Evolutionary conservation across 2,113 vertebrate species (phyloP).

Genomic region (Prinia subflava): DNA sequence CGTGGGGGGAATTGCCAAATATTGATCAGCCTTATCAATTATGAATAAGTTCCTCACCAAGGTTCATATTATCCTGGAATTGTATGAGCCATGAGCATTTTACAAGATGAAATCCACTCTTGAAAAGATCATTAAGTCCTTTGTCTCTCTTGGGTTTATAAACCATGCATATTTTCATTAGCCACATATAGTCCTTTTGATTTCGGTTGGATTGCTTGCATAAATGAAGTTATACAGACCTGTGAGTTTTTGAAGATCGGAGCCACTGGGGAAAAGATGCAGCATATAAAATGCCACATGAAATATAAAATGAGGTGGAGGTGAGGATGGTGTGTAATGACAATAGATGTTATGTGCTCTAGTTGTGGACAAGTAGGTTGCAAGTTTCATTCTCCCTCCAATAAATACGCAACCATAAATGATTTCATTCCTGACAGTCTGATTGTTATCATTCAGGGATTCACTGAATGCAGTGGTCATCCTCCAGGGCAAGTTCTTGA

Average conservation of each 20-base stretch:
- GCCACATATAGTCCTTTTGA: neutral
- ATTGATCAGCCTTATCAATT: neutral
- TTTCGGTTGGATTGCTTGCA: neutral
- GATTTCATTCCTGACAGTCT: neutral
- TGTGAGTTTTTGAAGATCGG: neutral
- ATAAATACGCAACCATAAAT: neutral
- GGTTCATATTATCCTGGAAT: neutral
- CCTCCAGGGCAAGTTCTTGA: neutral
- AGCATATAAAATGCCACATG: neutral
- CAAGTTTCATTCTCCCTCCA: neutral
- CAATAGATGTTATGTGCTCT: neutral
- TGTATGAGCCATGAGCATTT: neutral
- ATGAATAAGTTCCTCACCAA: neutral
- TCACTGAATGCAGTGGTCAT: neutral
- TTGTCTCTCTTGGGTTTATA: neutral
- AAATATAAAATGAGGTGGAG: neutral
- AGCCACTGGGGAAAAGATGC: neutral
- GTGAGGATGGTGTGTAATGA: neutral
- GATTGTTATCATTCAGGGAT: neutral
- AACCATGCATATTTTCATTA: neutral
- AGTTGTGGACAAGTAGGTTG: neutral
- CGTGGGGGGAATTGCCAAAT: neutral
- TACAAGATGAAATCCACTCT: neutral
- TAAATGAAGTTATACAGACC: neutral
- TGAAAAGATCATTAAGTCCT: neutral